phyloP scores from a whole-genome alignment of 2,888 invertebrate genomes.

The Epistrophe eligans region DNA sequence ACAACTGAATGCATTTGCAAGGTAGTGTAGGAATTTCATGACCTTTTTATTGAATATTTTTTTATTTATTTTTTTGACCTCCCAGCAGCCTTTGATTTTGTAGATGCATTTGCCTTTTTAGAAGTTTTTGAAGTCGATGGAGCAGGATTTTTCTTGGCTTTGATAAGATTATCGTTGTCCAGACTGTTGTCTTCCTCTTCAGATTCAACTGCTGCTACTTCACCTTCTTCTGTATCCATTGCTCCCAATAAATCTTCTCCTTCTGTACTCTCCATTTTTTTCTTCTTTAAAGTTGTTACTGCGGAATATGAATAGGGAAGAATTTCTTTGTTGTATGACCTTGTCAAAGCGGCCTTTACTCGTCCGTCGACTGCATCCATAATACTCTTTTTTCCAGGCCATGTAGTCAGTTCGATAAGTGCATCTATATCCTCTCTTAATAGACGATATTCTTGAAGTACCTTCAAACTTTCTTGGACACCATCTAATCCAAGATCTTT shows the following conservation, averaged over 20 bases:
- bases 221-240: constrained; percentile 81
- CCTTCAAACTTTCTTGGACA: constrained; percentile 88
- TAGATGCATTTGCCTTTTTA: constrained; percentile 15
- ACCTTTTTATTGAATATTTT: background rate
- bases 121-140: constrained; percentile 40
- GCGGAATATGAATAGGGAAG: constrained; percentile 91
- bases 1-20: background rate
- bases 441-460: constrained; percentile 93
- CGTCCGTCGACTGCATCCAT: constrained; percentile 91
- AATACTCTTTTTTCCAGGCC: constrained; percentile 92
- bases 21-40: background rate
- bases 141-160: constrained; percentile 80
- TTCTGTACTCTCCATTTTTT: constrained; percentile 84
- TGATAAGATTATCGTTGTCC: constrained; percentile 91
- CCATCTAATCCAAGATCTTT: constrained; percentile 89
- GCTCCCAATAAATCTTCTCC: constrained; percentile 83
- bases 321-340: constrained; percentile 94
- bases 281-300: constrained; percentile 87
- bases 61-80: constrained; percentile 23
- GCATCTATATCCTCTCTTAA: constrained; percentile 96
- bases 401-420: constrained; percentile 92
- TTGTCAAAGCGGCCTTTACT: constrained; percentile 96
- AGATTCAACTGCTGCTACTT: constrained; percentile 81
- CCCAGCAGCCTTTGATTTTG: constrained; percentile 27
- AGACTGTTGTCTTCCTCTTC: constrained; percentile 86